A percentile compares a stretch with the other conserved stretches of the same genome.
Conservation (phyloP, 2,888 invertebrate genomes). For the Stenichneumon culpator region DNA sequence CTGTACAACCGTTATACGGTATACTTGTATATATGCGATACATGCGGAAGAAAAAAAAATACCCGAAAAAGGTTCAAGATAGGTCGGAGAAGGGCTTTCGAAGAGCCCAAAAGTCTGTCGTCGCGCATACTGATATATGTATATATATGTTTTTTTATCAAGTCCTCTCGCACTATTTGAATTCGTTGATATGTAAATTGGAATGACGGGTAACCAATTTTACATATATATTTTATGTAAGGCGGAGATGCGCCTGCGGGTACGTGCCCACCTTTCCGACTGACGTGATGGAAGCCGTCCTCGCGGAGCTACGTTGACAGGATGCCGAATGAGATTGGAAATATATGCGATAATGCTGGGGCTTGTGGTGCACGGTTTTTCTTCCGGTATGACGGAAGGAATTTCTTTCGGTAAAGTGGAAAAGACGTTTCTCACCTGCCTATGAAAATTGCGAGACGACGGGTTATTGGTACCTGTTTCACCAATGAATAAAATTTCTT, state of each 20-base stretch:
- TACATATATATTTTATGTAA: slow-evolving; percentile 44
- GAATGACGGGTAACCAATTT: slow-evolving; percentile 42
- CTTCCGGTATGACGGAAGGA: background rate
- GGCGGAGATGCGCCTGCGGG: slow-evolving; percentile 4
- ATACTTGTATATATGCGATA: background rate
- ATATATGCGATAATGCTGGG: slow-evolving; percentile 25
- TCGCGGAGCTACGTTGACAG: slow-evolving; percentile 7
- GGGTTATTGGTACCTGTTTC: background rate
- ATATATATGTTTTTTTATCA: slow-evolving; percentile 8
- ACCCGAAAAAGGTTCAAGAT: background rate
- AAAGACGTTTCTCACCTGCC: background rate
- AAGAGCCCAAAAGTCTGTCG: background rate
- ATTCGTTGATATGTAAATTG: slow-evolving; percentile 46
- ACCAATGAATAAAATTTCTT: background rate
- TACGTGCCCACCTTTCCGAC: slow-evolving; percentile 24
- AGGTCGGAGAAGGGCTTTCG: background rate
- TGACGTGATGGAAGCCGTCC: slow-evolving; percentile 19
- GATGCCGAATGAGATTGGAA: slow-evolving; percentile 16
- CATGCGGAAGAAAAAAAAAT: background rate
- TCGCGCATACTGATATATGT: slow-evolving; percentile 6
- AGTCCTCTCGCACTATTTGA: slow-evolving; percentile 24
- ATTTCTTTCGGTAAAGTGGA: background rate
- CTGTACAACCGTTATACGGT: slow-evolving; percentile 1
- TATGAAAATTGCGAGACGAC: background rate
- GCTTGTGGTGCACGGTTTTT: slow-evolving; percentile 16